A percentile compares a stretch with the other conserved stretches of the same genome.
Evolutionary conservation across 1,140 invertebrate genomes (phyloP).

Genomic region (Drosophila parvula): DNA sequence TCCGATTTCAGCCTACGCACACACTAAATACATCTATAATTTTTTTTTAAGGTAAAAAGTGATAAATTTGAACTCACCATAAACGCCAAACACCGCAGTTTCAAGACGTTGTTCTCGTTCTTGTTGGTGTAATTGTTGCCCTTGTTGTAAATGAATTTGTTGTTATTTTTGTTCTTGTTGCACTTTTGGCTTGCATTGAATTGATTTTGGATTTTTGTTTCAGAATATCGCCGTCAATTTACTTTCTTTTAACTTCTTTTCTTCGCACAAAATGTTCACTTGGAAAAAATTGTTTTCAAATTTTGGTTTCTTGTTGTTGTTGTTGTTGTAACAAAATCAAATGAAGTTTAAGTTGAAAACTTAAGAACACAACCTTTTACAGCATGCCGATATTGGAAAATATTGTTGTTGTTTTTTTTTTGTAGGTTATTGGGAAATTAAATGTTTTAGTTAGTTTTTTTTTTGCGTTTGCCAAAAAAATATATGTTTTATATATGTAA

Average conservation of each 20-base stretch:
- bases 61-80: conserved; percentile 54
- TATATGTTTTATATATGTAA: conserved; percentile 4
- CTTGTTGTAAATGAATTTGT: conserved; percentile 25
- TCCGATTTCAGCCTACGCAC: conserved; percentile 24
- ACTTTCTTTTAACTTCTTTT: conserved; percentile 10
- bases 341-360: conserved; percentile 24
- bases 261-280: conserved; percentile 37
- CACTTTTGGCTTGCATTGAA: conserved; percentile 54
- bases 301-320: conserved; percentile 13
- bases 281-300: conserved; percentile 61
- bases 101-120: conserved; percentile 68
- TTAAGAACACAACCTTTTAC: conserved; percentile 52
- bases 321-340: conserved; percentile 20
- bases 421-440: neutral
- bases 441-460: conserved; percentile 8
- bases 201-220: conserved; percentile 23
- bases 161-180: conserved; percentile 32
- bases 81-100: conserved; percentile 80
- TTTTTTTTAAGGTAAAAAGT: neutral
- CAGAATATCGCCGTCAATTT: conserved; percentile 15
- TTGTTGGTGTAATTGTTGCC: conserved; percentile 31
- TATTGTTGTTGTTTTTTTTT: conserved; percentile 20
- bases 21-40: conserved; percentile 11
- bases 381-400: conserved; percentile 17
- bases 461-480: conserved; percentile 11